Percentiles rank a stretch among this genome's conserved stretches.
phyloP scores from a whole-genome alignment of 2,113 vertebrate genomes.

The Elachura formosa region DNA sequence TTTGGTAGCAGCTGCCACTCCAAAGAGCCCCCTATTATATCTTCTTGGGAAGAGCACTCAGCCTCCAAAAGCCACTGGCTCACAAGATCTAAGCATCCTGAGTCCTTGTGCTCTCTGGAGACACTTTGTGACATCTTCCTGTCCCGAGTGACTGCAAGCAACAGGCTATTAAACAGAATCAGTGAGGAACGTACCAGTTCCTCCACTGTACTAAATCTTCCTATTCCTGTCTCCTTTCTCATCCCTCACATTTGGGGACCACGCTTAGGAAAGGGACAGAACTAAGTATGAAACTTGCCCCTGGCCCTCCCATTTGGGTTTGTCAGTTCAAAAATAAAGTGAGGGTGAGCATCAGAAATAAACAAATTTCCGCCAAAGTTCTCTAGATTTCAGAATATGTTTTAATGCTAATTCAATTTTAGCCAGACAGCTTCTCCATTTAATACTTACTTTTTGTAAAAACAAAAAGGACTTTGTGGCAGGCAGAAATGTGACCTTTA shows the following conservation, averaged over 20 bases:
- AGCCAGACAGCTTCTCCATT: not conserved
- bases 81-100: not conserved
- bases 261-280: not conserved
- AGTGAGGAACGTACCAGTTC: not conserved
- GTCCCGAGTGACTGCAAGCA: not conserved
- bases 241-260: not conserved
- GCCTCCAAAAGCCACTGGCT: not conserved
- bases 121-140: not conserved
- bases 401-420: not conserved
- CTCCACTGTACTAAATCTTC: not conserved
- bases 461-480: not conserved
- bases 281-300: not conserved
- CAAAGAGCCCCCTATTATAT: not conserved
- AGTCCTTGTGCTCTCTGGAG: not conserved
- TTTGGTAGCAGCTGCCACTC: not conserved
- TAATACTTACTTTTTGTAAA: not conserved
- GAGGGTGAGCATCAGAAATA: not conserved
- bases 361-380: not conserved
- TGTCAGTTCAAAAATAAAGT: not conserved
- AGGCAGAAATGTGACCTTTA: not conserved
- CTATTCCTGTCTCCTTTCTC: not conserved
- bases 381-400: not conserved
- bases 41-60: not conserved
- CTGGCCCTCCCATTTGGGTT: not conserved
- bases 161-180: not conserved